Evolutionary conservation across 2,113 vertebrate genomes (phyloP).

Genomic region (Aegypius monachus): DNA sequence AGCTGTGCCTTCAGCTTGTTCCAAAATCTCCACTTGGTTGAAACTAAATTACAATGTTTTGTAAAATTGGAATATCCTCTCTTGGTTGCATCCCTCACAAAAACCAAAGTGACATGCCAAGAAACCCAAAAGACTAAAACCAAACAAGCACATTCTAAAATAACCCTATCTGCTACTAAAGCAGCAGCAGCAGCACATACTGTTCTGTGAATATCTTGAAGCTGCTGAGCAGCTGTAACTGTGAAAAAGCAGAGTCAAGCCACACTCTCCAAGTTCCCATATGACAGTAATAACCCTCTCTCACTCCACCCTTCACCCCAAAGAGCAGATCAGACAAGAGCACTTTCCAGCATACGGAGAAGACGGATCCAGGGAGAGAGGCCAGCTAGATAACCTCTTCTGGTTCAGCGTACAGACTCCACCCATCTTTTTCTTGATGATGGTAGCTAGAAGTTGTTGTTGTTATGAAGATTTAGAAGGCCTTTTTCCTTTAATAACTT

Average conservation of each 20-base stretch:
- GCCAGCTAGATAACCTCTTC: not conserved
- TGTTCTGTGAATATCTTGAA: not conserved
- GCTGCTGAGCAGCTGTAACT: not conserved
- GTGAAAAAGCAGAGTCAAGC: not conserved
- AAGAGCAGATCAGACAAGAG: not conserved
- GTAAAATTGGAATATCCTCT: conserved; percentile 33
- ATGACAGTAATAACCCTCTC: not conserved
- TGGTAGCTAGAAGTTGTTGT: not conserved
- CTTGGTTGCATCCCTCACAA: not conserved
- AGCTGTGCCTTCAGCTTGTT: conserved; percentile 39
- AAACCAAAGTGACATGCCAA: not conserved
- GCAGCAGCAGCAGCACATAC: not conserved
- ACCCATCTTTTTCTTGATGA: not conserved
- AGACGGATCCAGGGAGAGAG: not conserved
- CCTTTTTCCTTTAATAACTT: not conserved
- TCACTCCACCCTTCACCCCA: not conserved
- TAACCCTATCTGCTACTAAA: not conserved
- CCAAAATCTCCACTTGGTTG: conserved; percentile 9
- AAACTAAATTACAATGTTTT: conserved; percentile 33
- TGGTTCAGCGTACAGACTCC: not conserved
- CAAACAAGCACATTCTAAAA: conserved; percentile 28
- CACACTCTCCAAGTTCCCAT: not conserved
- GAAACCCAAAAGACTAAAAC: conserved; percentile 7
- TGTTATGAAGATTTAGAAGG: not conserved
- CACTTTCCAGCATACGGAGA: not conserved